phyloP scores from a whole-genome alignment of 2,888 invertebrate species.

The Aspidiotus rigidus region DNA sequence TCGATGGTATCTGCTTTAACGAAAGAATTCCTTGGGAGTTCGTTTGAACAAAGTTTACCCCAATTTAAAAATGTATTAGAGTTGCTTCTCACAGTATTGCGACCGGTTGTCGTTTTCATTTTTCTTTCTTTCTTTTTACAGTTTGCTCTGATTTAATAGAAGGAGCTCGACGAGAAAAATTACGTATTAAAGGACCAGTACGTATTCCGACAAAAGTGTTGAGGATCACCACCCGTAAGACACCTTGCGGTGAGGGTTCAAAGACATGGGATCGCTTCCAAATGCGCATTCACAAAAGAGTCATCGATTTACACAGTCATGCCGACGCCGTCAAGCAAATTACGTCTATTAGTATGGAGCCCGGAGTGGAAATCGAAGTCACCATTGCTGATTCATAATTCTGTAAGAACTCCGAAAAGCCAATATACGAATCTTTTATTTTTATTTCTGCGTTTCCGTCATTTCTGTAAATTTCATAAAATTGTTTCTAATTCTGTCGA shows the following conservation, averaged over 20 bases:
- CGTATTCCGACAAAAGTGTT: slow-evolving; percentile 98
- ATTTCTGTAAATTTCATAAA: too few species aligned
- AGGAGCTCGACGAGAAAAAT: slow-evolving; percentile 92
- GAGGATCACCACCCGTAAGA: slow-evolving; percentile 97
- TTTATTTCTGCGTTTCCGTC: too few species aligned
- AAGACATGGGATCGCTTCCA: slow-evolving; percentile 91
- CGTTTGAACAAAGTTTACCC: too few species aligned
- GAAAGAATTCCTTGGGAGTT: too few species aligned
- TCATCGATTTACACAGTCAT: slow-evolving; percentile 96
- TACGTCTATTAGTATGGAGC: slow-evolving; percentile 97
- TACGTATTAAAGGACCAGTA: slow-evolving; percentile 96
- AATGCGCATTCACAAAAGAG: slow-evolving; percentile 98
- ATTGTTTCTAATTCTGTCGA: too few species aligned
- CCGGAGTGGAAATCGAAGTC: slow-evolving; percentile 98
- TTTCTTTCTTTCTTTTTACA: slow-evolving; percentile 40
- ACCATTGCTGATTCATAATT: slow-evolving; percentile 73
- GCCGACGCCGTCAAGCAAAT: slow-evolving; percentile 99
- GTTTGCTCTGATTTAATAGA: slow-evolving; percentile 94
- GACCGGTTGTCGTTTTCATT: too few species aligned
- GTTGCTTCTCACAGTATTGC: too few species aligned
- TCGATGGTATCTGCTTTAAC: too few species aligned
- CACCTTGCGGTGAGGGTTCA: slow-evolving; percentile 99
- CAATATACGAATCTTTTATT: too few species aligned
- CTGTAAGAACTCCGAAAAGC: background rate
- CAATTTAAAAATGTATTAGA: too few species aligned